Conservation (phyloP, 1,140 invertebrate genomes). For the Drosophila kurseongensis region DNA sequence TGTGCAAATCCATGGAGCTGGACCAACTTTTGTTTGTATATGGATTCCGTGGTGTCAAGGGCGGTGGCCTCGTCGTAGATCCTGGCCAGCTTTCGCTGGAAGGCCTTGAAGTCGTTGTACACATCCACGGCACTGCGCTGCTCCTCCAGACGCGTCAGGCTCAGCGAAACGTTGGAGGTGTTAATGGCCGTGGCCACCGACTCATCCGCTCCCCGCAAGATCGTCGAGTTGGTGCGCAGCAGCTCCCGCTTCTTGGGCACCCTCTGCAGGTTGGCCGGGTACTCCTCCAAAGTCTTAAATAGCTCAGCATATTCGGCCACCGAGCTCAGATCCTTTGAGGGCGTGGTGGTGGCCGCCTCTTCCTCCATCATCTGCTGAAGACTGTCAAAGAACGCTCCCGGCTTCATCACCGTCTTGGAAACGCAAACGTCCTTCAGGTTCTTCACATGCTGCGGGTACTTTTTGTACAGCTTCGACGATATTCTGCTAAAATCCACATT, state of each 20-base stretch:
- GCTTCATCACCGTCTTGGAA: constrained; percentile 57
- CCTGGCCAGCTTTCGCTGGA: constrained; percentile 57
- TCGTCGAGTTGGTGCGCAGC: constrained; percentile 52
- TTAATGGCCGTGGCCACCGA: constrained; percentile 7
- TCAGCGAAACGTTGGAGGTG: constrained; percentile 19
- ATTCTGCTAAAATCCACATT: constrained; percentile 53
- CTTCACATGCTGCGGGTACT: constrained; percentile 37
- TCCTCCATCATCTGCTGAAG: constrained; percentile 49
- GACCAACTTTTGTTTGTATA: constrained; percentile 38
- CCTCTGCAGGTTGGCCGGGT: constrained; percentile 69
- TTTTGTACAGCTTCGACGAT: constrained; percentile 30
- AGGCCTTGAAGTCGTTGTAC: constrained; percentile 61
- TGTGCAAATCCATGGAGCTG: constrained; percentile 65
- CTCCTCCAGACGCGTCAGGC: constrained; percentile 33
- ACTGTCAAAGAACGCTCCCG: constrained; percentile 41
- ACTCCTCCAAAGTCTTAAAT: constrained; percentile 67
- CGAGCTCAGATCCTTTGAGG: constrained; percentile 35
- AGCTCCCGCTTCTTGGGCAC: constrained; percentile 47
- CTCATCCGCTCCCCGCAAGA: constrained; percentile 24
- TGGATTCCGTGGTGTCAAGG: constrained; percentile 20
- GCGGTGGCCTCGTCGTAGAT: constrained; percentile 33
- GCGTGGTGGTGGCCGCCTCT: constrained; percentile 23
- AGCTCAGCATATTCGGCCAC: constrained; percentile 61
- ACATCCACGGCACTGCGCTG: constrained; percentile 40
- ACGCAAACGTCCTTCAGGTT: constrained; percentile 54